Base-by-base conservation (phyloP, 1,140 invertebrate genomes). In the Monochamus saltuarius region DNA sequence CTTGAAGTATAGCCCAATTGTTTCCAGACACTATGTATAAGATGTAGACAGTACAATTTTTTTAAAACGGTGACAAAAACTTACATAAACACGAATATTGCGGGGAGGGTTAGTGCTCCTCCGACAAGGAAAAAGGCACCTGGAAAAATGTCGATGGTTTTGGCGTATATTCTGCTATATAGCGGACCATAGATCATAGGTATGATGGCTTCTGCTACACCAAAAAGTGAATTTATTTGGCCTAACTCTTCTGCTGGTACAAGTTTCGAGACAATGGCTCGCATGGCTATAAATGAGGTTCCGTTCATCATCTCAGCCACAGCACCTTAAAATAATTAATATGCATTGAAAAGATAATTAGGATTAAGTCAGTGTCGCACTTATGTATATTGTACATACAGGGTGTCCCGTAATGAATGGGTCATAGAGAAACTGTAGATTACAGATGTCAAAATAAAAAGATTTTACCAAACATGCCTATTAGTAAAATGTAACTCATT, bases 81-180 rank as follows among this genome's bases (percentile, higher is more conserved):
- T 87, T 80, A 92, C 90, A 89, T 79, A 72, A 91, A 91, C 70
- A 90, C 89, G 64, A 88, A 72, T 35, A 91, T 83, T 22, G 89
- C 88, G 1, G 89, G 89, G 42, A 85, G 78, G 19, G 88, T 91
- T 14, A 91, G 79, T 2, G 79, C 82, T 11, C 86, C 88, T 35
- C 89, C 89, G 1, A 90, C 79, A n/a, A 91, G 75, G 74, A 88
- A 91, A 76, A 91, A 91, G 14, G 88, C 87, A 22, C 89, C 89
- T 7, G 90, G 89, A 65, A 91, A 82, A 1, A 80, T 82, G 38
- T 86, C 78, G 60, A 91, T 81, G 0, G 89, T 91, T 1, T 84
- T 79, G 8, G 83, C 83, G 69, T 91, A 92, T 7, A 90, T 73
- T 0, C 82, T 81, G 34, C 86, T 89, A 68, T 91, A 90, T 84